Conservation (phyloP, 2,113 vertebrate genomes). For the Heterochromis multidens region DNA sequence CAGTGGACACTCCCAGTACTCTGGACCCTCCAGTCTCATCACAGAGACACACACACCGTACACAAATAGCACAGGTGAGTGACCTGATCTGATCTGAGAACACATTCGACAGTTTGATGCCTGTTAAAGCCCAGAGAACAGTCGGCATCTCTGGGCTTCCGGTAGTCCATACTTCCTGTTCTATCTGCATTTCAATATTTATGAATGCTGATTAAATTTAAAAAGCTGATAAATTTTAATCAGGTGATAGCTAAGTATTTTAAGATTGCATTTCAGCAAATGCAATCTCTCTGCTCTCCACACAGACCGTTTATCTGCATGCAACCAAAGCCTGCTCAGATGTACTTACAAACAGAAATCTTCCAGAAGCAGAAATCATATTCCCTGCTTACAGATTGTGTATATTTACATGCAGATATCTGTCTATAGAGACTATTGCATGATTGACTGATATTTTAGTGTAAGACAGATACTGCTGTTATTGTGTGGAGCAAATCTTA, state of each 20-base stretch:
- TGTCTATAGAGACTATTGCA: neutral
- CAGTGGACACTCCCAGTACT: conserved; percentile 79
- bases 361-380: no score
- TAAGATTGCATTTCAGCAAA: neutral
- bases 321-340: neutral
- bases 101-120: neutral
- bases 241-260: neutral
- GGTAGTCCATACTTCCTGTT: neutral
- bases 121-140: neutral
- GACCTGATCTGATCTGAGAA: neutral
- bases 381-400: neutral
- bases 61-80: conserved; percentile 85
- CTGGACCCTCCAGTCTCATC: conserved; percentile 78
- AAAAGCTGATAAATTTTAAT: neutral
- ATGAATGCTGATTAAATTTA: neutral
- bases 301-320: neutral
- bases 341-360: neutral
- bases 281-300: neutral
- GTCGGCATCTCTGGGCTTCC: neutral
- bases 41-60: conserved; percentile 78
- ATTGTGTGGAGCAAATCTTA: neutral
- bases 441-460: neutral
- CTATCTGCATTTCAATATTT: neutral
- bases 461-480: neutral
- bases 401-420: neutral